phyloP scores from a whole-genome alignment of 23 tunicate species.

The Trididemnum clinides region DNA sequence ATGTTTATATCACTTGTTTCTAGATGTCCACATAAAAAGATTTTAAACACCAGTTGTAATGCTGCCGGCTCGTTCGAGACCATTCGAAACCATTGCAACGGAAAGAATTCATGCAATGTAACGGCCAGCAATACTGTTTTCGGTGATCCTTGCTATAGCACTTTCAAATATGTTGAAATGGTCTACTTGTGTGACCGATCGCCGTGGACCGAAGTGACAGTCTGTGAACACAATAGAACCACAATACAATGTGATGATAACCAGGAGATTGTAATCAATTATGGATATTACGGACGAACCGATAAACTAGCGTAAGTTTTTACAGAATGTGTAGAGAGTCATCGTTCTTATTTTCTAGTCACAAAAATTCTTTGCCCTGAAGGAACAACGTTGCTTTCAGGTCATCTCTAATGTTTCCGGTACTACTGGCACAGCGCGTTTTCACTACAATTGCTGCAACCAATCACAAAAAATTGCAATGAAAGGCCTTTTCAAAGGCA shows the following conservation, averaged over 20 bases:
- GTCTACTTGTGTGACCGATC: conserved; percentile 1
- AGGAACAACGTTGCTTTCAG: too few species aligned
- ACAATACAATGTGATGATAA: not conserved
- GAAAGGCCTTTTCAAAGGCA: too few species aligned
- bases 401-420: too few species aligned
- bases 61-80: not conserved
- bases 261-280: not conserved
- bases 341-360: too few species aligned
- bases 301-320: too few species aligned
- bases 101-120: conserved; percentile 17
- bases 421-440: too few species aligned
- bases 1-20: too few species aligned
- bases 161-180: conserved; percentile 27
- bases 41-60: conserved; percentile 4
- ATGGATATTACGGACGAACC: conserved; percentile 17
- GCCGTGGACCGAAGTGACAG: not conserved
- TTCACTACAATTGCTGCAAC: too few species aligned
- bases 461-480: too few species aligned
- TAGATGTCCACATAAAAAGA: not conserved
- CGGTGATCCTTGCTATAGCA: conserved; percentile 46
- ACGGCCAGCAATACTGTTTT: conserved; percentile 17
- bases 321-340: too few species aligned
- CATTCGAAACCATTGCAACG: conserved; percentile 2
- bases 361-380: too few species aligned
- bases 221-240: not conserved